Evolutionary conservation across 2,113 vertebrate species (phyloP).

Genomic region (Perognathus longimembris): DNA sequence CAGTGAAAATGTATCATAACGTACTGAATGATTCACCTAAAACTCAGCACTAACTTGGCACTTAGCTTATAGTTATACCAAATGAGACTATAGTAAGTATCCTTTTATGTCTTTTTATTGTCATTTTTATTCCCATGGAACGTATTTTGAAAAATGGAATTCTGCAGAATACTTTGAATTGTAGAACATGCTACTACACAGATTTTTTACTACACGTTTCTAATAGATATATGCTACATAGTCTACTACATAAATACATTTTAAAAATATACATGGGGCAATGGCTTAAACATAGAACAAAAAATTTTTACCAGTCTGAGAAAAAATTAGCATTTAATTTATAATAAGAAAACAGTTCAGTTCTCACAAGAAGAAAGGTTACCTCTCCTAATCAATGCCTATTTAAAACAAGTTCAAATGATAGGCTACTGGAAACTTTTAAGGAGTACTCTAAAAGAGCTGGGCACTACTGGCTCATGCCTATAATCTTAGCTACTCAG

Average conservation of each 20-base stretch:
- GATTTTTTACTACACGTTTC: no score
- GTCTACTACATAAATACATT: neutral
- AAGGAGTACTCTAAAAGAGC: neutral
- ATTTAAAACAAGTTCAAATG: slow-evolving; percentile 49
- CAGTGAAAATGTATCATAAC: neutral
- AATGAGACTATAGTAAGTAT: neutral
- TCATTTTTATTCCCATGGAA: neutral
- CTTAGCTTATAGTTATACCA: neutral
- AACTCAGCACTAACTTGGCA: neutral
- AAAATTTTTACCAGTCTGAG: slow-evolving; percentile 12
- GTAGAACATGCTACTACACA: no score
- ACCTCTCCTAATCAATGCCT: slow-evolving; percentile 21
- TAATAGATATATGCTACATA: no score
- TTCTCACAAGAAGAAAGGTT: neutral
- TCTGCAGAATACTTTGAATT: slow-evolving; percentile 18
- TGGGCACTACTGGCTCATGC: no score
- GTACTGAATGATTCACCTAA: neutral
- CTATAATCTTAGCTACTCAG: no score
- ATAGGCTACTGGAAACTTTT: neutral
- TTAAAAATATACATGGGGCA: neutral
- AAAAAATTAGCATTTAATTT: slow-evolving; percentile 17
- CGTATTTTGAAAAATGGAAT: slow-evolving; percentile 35
- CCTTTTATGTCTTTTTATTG: slow-evolving; percentile 24
- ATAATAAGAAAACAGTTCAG: slow-evolving; percentile 39
- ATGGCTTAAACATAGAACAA: slow-evolving; percentile 34